phyloP scores from a whole-genome alignment of 1,140 invertebrate species.

The Hyposmocoma kahamanoa region DNA sequence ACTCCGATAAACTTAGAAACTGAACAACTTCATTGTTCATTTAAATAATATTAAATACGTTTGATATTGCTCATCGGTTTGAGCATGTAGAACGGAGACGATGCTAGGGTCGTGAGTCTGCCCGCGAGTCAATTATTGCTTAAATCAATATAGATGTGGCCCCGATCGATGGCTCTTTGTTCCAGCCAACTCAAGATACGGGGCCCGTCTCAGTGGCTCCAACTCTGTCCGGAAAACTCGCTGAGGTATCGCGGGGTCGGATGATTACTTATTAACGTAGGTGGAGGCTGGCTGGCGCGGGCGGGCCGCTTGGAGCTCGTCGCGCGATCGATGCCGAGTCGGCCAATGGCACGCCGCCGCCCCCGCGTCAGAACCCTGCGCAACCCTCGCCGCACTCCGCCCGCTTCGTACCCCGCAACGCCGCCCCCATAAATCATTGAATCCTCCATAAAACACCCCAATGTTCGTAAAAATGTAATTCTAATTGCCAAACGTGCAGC shows the following conservation, averaged over 20 bases:
- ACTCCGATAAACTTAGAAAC: no score
- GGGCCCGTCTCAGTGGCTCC: slow-evolving; percentile 66
- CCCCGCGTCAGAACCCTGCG: slow-evolving; percentile 46
- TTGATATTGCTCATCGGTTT: no score
- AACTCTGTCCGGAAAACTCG: slow-evolving; percentile 65
- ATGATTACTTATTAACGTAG: slow-evolving; percentile 74
- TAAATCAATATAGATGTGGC: slow-evolving; percentile 72
- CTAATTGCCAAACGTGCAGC: slow-evolving; percentile 61
- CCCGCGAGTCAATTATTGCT: slow-evolving; percentile 68
- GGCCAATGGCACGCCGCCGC: slow-evolving; percentile 66
- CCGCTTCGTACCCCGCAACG: slow-evolving; percentile 37
- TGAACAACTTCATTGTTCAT: no score
- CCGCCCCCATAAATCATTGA: slow-evolving; percentile 71
- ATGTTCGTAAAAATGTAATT: slow-evolving; percentile 70
- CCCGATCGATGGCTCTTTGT: slow-evolving; percentile 66
- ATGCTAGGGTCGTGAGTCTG: slow-evolving; percentile 60
- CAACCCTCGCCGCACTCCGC: slow-evolving; percentile 46
- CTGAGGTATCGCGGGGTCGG: slow-evolving; percentile 66
- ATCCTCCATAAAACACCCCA: slow-evolving; percentile 68
- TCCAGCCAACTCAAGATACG: slow-evolving; percentile 61
- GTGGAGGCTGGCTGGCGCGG: slow-evolving; percentile 67
- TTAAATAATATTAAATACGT: slow-evolving; percentile 41
- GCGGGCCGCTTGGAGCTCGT: slow-evolving; percentile 57
- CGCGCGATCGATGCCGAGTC: slow-evolving; percentile 67
- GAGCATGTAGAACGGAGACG: slow-evolving; percentile 35